Evolutionary conservation across 1,140 invertebrate species (phyloP).

Genomic region (Neomicropteryx cornuta): DNA sequence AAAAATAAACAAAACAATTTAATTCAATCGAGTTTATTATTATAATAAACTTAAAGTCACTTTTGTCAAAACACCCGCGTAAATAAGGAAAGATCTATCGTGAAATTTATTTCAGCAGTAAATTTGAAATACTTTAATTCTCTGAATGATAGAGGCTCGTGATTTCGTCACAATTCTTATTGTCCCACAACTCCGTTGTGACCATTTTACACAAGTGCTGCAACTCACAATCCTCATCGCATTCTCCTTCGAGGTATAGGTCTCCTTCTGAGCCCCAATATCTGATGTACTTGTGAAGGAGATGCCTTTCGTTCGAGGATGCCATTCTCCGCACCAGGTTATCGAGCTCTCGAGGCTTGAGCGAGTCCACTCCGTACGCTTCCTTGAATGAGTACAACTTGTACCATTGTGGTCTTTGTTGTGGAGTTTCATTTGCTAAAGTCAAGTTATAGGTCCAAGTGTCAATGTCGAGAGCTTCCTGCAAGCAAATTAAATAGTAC

Average conservation of each 20-base stretch:
- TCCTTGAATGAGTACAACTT: slow-evolving; percentile 57
- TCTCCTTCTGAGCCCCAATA: slow-evolving; percentile 46
- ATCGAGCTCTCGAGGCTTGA: slow-evolving; percentile 35
- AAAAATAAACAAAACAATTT: too few relatives aligned
- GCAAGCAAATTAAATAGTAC: slow-evolving; percentile 17
- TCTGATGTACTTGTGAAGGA: slow-evolving; percentile 33
- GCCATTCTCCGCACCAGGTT: slow-evolving; percentile 41
- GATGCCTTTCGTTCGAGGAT: slow-evolving; percentile 19
- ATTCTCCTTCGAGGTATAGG: slow-evolving; percentile 35
- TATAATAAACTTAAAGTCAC: too few relatives aligned
- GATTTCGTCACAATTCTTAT: slow-evolving; percentile 42
- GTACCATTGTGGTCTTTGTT: slow-evolving; percentile 47
- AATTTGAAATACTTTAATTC: too few relatives aligned
- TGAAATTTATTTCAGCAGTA: too few relatives aligned
- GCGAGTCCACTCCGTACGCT: slow-evolving; percentile 42
- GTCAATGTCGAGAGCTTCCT: slow-evolving; percentile 55
- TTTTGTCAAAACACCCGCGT: too few relatives aligned
- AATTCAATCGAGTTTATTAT: too few relatives aligned
- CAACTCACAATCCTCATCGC: slow-evolving; percentile 45
- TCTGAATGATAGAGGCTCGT: slow-evolving; percentile 12
- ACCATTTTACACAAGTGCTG: slow-evolving; percentile 45
- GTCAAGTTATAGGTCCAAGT: slow-evolving; percentile 72
- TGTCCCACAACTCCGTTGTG: slow-evolving; percentile 40
- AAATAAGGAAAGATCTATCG: too few relatives aligned
- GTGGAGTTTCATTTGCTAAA: slow-evolving; percentile 52